phyloP scores from a whole-genome alignment of 2,888 invertebrate species.

The Lathronympha strigana region DNA sequence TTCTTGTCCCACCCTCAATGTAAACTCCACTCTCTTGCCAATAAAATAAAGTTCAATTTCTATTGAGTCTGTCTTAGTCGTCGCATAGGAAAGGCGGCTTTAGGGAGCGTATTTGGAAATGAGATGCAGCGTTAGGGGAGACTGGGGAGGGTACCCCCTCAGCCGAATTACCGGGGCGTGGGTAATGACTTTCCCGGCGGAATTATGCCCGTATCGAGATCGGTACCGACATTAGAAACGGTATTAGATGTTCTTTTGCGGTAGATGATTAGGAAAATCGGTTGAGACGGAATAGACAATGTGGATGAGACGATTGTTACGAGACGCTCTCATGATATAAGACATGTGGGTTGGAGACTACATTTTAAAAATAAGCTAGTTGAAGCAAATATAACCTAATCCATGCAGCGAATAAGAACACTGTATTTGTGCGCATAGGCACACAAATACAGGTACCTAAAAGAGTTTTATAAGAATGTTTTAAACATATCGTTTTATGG shows the following conservation, averaged over 20 bases:
- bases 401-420: no score
- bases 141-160: conserved; percentile 62
- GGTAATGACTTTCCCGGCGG: conserved; percentile 83
- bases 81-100: conserved; percentile 36
- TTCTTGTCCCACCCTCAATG: conserved; percentile 44
- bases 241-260: conserved; percentile 62
- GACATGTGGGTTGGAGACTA: neutral
- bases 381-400: no score
- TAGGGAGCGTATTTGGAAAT: conserved; percentile 77
- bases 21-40: conserved; percentile 58
- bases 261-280: conserved; percentile 57
- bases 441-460: no score
- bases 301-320: neutral
- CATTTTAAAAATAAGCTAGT: neutral
- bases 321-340: neutral
- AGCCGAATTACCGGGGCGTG: conserved; percentile 83
- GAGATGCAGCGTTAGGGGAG: conserved; percentile 78
- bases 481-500: no score
- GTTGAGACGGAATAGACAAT: conserved; percentile 9
- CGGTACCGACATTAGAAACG: conserved; percentile 59
- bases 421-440: no score
- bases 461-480: no score
- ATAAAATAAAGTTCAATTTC: conserved; percentile 65
- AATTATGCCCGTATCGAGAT: conserved; percentile 79
- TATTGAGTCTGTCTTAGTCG: conserved; percentile 49